Evolutionary conservation across 1,140 invertebrate species (phyloP).

Genomic region (Drosophila biarmipes): DNA sequence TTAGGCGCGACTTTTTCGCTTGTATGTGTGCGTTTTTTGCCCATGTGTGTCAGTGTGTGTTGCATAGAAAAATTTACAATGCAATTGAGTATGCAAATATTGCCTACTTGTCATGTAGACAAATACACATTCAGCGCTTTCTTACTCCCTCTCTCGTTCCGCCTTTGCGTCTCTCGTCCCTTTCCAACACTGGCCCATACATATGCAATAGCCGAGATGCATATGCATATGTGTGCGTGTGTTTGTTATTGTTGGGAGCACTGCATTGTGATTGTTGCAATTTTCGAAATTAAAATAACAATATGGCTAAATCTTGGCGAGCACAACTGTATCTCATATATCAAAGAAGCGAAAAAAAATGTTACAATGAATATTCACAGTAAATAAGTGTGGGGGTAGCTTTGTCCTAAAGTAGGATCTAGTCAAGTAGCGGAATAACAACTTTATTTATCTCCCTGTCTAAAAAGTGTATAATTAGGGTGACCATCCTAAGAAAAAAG

Average conservation of each 20-base stretch:
- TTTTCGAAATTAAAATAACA: constrained; percentile 80
- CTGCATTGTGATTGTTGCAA: constrained; percentile 74
- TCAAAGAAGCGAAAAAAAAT: not conserved
- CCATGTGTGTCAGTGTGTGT: constrained; percentile 19
- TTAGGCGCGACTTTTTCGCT: constrained; percentile 70
- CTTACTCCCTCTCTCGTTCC: not conserved
- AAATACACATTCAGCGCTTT: constrained; percentile 53
- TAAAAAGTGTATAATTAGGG: no score
- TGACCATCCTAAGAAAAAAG: no score
- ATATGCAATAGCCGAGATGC: constrained; percentile 30
- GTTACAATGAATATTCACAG: not conserved
- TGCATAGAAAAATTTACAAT: constrained; percentile 83
- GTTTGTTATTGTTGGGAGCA: constrained; percentile 68
- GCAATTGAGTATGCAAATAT: constrained; percentile 83
- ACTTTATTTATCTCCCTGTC: no score
- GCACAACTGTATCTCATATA: constrained; percentile 51
- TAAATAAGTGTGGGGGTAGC: not conserved
- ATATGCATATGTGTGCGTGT: constrained; percentile 38
- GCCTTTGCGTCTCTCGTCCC: not conserved
- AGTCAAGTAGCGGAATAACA: not conserved
- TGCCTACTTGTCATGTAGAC: constrained; percentile 82
- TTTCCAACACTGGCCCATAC: constrained; percentile 25
- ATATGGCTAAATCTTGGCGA: constrained; percentile 54
- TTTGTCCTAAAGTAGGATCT: not conserved
- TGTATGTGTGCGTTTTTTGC: constrained; percentile 8